These are phyloP conservation scores for Neolamprologus longior DNA, from an alignment of 2,113 vertebrate genomes.

Conservation along the genomic window DNA sequence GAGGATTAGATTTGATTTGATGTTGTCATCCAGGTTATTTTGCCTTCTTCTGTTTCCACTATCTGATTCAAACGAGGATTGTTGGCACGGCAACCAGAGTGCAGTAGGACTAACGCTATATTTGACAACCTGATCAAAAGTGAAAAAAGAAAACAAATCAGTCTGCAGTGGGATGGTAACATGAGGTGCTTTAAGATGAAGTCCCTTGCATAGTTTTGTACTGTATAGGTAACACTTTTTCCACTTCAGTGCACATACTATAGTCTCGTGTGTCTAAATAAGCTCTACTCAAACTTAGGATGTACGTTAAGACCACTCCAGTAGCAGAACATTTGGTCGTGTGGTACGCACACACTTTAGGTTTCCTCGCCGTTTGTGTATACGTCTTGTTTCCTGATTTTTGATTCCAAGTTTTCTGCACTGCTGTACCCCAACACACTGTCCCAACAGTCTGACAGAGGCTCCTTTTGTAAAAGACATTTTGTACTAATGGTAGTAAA, in stretches of 20 bases:
- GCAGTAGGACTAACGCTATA: background rate
- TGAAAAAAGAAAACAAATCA: background rate
- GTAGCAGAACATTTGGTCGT: constrained; percentile 22
- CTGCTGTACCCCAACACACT: constrained; percentile 34
- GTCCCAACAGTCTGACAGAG: constrained; percentile 14
- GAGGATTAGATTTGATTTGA: background rate
- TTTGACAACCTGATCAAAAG: background rate
- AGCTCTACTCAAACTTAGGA: background rate
- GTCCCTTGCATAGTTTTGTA: constrained; percentile 22
- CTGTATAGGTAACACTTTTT: constrained; percentile 33
- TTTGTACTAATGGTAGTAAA: constrained; percentile 66
- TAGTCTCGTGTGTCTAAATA: constrained; percentile 17
- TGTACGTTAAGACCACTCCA: background rate
- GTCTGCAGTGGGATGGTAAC: background rate
- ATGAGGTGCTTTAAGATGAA: background rate
- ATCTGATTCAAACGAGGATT: background rate
- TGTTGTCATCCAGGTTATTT: background rate
- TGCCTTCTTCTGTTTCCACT: background rate
- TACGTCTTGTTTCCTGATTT: background rate
- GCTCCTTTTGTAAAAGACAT: constrained; percentile 62
- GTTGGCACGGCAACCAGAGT: background rate
- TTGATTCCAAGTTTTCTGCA: constrained; percentile 24
- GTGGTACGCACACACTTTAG: background rate
- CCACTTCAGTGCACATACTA: constrained; percentile 15
- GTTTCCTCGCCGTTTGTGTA: background rate